Evolutionary conservation across 2,797 vertebrate genomes (phyloP), one percentile per base, ranked within the genome.

Genomic region (Manis pentadactyla): DNA sequence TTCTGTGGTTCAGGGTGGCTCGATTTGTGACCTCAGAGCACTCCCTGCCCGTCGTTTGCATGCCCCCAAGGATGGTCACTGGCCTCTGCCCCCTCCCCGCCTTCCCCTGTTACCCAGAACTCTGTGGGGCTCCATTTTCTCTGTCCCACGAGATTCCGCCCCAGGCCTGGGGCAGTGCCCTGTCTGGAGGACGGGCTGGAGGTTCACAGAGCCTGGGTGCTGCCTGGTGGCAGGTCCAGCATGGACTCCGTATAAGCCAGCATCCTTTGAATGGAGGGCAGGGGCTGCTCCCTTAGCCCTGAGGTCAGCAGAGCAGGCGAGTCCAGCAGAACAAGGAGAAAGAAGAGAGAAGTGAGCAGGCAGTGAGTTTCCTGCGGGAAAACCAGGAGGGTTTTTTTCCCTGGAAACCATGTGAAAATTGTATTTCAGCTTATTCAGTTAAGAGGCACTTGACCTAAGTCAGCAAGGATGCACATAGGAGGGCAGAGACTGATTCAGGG

Each of bases 21-120:
- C 21, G 4, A 9, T 14, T 7, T 34, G 0, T 39, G 9, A 68
- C 5, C 11, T 18, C 31, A 34, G 34, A 18, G 37, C 31, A 9
- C 10, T 19, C 8, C 53, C 49, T 64, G 0, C 2, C 31, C 46
- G 1, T 23, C 18, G 2, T 53, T 5, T 4, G 12, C 37, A 21
- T 23, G 27, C 7, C 19, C 34, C 7, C 2, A 21, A 49, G 8
- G 5, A 1, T 8, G 37, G 31, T 1, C 4, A 17, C 0, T 14
- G 13, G 53, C 71, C 55, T 59, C 75, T 9, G 15, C 61, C 29
- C 2, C 14, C 37, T 57, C 29, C 31, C 49, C 9, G 11, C 31
- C 64, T 71, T 3, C 39, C 21, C 5, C 37, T 68, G 27, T 57
- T n/a, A 8, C 14, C 53, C 71, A 42, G 19, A 77, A 1, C 8